Base-by-base conservation (phyloP, 1,140 invertebrate genomes). In the Ectropis grisescens region DNA sequence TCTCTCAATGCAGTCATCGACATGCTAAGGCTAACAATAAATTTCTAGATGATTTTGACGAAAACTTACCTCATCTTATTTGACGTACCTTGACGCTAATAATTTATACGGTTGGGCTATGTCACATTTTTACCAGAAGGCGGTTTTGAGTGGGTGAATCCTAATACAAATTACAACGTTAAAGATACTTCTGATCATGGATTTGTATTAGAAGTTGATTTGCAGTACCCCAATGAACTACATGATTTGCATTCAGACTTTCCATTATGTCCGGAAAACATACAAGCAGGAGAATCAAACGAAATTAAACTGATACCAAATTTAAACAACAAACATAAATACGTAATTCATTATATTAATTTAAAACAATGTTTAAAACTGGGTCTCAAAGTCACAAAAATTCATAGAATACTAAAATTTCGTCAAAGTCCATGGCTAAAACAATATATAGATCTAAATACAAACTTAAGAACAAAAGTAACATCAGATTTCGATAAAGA, bases 41-140 rank as follows among this genome's bases (percentile, higher is more conserved):
- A 24, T 82, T 71, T 52, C 58, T 84, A 45, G n/a, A 32, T 10
- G 37, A 74, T 47, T 85, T 66, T 61, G 48, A 85, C 70, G 4
- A 39, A 7, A 48, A 37, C 19, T 36, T 75, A 45, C 29, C 34
- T 11, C 28, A 22, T 62, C 54, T 7, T 82, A 60, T 58, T 29
- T 85, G 11, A 47, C 62, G 11, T 85, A 86, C 58, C 64, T 75
- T 10, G 84, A 86, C 76, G 68, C 60, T 7, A 86, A 85, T 48
- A 86, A 86, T 62, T 50, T 85, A 28, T 87, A 88, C 71, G 85
- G 84, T 7, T 70, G 47, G 34, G 68, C 71, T 7, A 84, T 86
- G 81, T 69, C 51, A 11, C 49, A 78, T 42, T 49, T 39, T 49
- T 86, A 22, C 82, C 83, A 7, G 16, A n/a, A 7, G 16, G 16